Percentiles rank a stretch among this genome's conserved stretches.
Evolutionary conservation across 2,113 vertebrate species (phyloP).

Genomic region (Sakesphorus luctuosus): DNA sequence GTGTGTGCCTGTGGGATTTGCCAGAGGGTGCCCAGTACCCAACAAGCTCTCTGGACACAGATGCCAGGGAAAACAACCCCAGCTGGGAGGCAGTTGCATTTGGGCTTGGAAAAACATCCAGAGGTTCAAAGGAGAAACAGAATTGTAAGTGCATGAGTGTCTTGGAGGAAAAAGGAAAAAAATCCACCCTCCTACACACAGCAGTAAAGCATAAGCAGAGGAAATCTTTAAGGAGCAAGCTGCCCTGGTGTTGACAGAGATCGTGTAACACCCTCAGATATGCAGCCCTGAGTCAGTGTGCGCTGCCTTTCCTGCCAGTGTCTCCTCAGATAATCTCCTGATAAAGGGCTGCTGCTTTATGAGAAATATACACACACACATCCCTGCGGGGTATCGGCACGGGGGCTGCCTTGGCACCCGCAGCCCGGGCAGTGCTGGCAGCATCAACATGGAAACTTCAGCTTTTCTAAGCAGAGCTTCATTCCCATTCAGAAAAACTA

Average conservation of each 20-base stretch:
- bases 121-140: neutral
- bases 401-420: neutral
- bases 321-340: neutral
- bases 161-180: neutral
- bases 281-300: neutral
- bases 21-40: rapidly evolving
- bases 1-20: rapidly evolving
- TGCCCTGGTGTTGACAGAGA: conserved; percentile 33
- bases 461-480: neutral
- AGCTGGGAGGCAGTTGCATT: neutral
- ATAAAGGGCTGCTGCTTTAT: neutral
- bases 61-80: neutral
- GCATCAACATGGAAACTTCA: neutral
- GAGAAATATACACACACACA: neutral
- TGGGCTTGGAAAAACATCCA: conserved; percentile 25
- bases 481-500: neutral
- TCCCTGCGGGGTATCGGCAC: neutral
- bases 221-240: neutral
- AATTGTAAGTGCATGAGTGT: neutral
- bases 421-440: neutral
- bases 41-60: neutral
- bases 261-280: conserved; percentile 14
- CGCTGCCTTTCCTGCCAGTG: neutral
- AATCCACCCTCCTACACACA: conserved; percentile 5
- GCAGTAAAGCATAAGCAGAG: neutral